Percentiles rank a stretch among this genome's conserved stretches.
These are phyloP conservation scores for Dipodomys ordii DNA, from an alignment of 2,113 vertebrate species.

Conservation along the genomic window DNA sequence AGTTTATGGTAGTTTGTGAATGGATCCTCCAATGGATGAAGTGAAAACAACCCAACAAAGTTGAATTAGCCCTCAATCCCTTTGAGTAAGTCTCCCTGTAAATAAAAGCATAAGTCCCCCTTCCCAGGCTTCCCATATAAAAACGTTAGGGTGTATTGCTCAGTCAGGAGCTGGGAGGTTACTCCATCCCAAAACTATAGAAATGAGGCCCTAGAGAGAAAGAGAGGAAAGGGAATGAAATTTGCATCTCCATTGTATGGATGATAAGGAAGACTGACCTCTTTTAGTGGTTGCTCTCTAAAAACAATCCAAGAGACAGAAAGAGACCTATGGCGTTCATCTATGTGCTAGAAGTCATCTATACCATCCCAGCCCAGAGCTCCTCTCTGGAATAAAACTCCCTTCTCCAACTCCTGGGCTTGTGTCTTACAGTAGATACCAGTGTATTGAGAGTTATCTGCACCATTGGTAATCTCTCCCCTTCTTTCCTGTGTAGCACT, in stretches of 20 bases:
- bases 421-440: neutral
- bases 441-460: neutral
- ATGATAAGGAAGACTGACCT: neutral
- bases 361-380: too few species aligned
- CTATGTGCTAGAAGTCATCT: neutral
- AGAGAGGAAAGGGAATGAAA: neutral
- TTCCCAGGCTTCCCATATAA: neutral
- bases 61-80: neutral
- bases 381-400: neutral
- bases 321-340: neutral
- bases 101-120: neutral
- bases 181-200: neutral
- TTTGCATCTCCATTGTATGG: neutral
- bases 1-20: neutral
- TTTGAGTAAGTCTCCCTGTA: neutral
- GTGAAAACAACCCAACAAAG: neutral
- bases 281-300: neutral
- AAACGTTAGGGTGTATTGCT: neutral
- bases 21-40: neutral
- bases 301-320: neutral
- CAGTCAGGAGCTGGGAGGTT: neutral
- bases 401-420: neutral
- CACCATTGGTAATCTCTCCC: neutral
- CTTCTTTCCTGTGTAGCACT: neutral
- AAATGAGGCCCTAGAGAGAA: neutral